Base-by-base conservation (phyloP, 2,797 vertebrate species). In the Melanotaenia parkinsoni region DNA sequence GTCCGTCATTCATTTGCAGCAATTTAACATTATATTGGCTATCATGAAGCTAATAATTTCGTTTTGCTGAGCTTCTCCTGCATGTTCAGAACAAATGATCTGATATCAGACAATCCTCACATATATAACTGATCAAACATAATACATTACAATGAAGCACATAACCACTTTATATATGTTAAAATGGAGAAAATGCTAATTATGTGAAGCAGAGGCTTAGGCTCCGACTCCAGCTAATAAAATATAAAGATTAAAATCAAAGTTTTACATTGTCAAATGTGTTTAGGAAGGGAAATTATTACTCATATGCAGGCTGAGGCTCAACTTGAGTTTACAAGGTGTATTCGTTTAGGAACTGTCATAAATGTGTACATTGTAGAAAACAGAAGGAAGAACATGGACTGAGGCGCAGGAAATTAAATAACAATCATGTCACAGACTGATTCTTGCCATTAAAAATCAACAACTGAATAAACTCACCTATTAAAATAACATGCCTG, bases 351-450 rank as follows among this genome's bases (percentile, higher is more conserved):
- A 16, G 12, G 43, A 20, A 20, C 6, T 45, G 43, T 45, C 43
- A 45, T 54, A 2, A 51, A 11, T 11, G 22, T 53, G n/a, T 24
- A 53, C n/a, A 53, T 53, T 53, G 13, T 30, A 20, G n/a, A 58
- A 24, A 58, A 38, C 7, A 67, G 20, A 33, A n/a, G 45, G 22
- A 37, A 57, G 43, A 45, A 33, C 26, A 58, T 67, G 56, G 26
- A 58, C 33, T 54, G 43, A 58, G 57, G 20, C n/a, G 43, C 65
- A 58, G 54, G 58, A 33, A n/a, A 58, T 7, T 58, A 28, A 28
- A 67, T 58, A 30, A 26, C 26, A 30, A 28, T 56, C 2, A 30
- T 7, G 24, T 16, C 12, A 16, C 26, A 30, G 26, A 30, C 30
- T 30, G 26, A 13, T 30, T 56, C 6, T 32, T 20, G 28, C 54